Evolutionary conservation across 2,797 vertebrate genomes (phyloP).

Genomic region (Harpagifer antarcticus): DNA sequence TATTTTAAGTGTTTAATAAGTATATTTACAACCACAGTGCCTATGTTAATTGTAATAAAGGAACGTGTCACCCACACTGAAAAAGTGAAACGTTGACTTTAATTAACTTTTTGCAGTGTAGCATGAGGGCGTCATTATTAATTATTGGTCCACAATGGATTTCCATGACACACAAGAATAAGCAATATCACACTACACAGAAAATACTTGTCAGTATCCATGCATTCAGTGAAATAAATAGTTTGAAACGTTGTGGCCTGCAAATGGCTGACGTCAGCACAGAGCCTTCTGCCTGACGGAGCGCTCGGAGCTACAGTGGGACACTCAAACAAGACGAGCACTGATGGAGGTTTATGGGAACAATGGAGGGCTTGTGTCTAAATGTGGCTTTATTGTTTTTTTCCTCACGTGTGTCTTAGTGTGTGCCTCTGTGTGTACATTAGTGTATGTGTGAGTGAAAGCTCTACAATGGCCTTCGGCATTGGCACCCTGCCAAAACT

Average conservation of each 20-base stretch:
- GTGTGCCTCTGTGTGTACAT: too few relatives aligned
- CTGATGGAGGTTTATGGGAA: slow-evolving; percentile 49
- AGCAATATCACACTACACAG: background rate
- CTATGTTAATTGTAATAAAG: background rate
- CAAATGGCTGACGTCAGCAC: slow-evolving; percentile 49
- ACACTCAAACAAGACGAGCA: slow-evolving; percentile 20
- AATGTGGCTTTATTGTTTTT: slow-evolving; percentile 51
- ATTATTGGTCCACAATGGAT: background rate
- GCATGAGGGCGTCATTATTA: background rate
- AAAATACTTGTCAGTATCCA: background rate
- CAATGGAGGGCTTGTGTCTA: slow-evolving; percentile 67
- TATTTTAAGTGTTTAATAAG: too few relatives aligned
- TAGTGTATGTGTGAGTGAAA: too few relatives aligned
- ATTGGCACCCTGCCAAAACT: slow-evolving; percentile 41
- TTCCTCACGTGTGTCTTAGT: background rate
- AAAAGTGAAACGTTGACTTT: too few relatives aligned
- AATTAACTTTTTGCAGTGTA: background rate
- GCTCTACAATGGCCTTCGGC: slow-evolving; percentile 36
- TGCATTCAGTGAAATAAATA: slow-evolving; percentile 41
- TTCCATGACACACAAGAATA: background rate
- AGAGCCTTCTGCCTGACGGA: slow-evolving; percentile 42
- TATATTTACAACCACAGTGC: background rate
- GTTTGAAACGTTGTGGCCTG: slow-evolving; percentile 37
- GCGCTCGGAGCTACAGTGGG: slow-evolving; percentile 38
- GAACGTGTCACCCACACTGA: background rate